These are phyloP conservation scores for Eugnorisma glareosa DNA, from an alignment of 2,888 invertebrate genomes.

Conservation along the genomic window DNA sequence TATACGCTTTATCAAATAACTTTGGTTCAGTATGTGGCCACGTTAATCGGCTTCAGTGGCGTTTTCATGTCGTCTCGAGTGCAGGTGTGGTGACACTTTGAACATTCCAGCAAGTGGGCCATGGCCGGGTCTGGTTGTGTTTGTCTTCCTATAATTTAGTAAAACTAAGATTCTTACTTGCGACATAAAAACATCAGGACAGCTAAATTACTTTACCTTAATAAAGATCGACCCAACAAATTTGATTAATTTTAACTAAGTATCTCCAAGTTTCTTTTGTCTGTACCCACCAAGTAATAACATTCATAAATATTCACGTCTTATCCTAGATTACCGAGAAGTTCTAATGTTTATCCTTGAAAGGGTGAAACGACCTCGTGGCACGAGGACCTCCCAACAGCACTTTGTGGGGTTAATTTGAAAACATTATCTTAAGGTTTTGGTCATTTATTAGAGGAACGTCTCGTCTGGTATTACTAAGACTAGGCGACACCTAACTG, in stretches of 20 bases:
- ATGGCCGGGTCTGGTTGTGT: background rate
- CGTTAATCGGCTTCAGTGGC: background rate
- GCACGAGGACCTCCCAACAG: slow-evolving; percentile 31
- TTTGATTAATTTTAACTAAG: slow-evolving; percentile 16
- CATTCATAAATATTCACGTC: slow-evolving; percentile 60
- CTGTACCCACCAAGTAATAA: slow-evolving; percentile 25
- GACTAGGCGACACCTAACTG: background rate
- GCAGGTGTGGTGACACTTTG: background rate
- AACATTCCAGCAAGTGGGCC: background rate
- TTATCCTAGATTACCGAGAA: slow-evolving; percentile 56
- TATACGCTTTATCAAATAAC: background rate
- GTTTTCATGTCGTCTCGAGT: background rate
- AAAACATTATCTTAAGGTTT: slow-evolving; percentile 51
- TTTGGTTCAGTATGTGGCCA: background rate
- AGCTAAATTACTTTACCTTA: background rate
- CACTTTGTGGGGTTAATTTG: slow-evolving; percentile 55
- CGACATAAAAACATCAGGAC: background rate
- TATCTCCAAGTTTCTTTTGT: slow-evolving; percentile 32
- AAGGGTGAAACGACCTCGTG: slow-evolving; percentile 53
- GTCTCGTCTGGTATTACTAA: background rate
- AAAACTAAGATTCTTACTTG: too few relatives aligned
- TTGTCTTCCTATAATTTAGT: too few relatives aligned
- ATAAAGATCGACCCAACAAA: slow-evolving; percentile 12
- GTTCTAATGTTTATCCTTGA: slow-evolving; percentile 56
- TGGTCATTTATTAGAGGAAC: slow-evolving; percentile 28